Evolutionary conservation across 2,888 invertebrate genomes (phyloP).

Genomic region (Marronus borbonicus): DNA sequence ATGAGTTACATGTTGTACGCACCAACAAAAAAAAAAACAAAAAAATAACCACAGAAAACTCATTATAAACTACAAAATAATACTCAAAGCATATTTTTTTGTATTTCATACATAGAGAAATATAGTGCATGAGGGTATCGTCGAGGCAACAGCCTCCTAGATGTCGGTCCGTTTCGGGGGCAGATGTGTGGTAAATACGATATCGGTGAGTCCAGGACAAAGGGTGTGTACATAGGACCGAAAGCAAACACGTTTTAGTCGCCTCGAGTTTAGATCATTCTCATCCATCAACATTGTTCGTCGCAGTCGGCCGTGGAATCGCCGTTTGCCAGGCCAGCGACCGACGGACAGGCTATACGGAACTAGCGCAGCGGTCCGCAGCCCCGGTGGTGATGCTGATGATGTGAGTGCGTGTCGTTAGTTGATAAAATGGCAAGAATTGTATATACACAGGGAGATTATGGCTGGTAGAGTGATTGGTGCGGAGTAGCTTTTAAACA

Average conservation of each 20-base stretch:
- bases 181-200: slow-evolving; percentile 70
- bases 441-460: background rate
- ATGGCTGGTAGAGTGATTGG: background rate
- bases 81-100: background rate
- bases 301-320: slow-evolving; percentile 8
- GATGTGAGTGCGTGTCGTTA: background rate
- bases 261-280: slow-evolving; percentile 60
- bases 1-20: too few species aligned
- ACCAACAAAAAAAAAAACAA: too few species aligned
- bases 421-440: slow-evolving; percentile 40
- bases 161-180: slow-evolving; percentile 53
- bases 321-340: slow-evolving; percentile 18
- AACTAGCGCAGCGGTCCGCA: too few species aligned
- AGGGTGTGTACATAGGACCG: slow-evolving; percentile 71
- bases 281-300: slow-evolving; percentile 54
- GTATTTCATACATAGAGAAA: background rate
- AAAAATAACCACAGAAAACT: too few species aligned
- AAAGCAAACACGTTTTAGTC: slow-evolving; percentile 70
- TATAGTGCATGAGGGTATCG: slow-evolving; percentile 1
- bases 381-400: background rate
- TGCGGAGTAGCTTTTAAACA: too few species aligned
- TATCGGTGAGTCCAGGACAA: slow-evolving; percentile 70
- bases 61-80: too few species aligned
- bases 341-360: background rate
- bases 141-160: slow-evolving; percentile 6